Conservation (phyloP, 1,140 invertebrate species). For the Microplitis demolitor region DNA sequence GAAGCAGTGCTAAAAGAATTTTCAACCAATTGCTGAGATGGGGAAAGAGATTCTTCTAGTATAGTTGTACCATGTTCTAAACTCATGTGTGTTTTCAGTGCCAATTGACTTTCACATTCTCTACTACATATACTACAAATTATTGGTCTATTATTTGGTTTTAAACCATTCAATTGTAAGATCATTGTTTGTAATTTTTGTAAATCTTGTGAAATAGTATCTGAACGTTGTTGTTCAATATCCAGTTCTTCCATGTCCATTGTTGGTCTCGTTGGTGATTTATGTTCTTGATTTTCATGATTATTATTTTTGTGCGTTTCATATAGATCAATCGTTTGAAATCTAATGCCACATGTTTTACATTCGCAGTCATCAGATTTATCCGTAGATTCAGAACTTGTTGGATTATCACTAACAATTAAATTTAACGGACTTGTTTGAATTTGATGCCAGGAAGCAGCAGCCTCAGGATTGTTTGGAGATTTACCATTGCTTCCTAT, state of each 20-base stretch:
- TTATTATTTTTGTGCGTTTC: constrained; percentile 60
- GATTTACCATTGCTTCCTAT: constrained; percentile 64
- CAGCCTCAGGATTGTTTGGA: constrained; percentile 51
- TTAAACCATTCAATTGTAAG: constrained; percentile 81
- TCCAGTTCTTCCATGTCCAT: constrained; percentile 32
- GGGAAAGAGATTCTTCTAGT: constrained; percentile 40
- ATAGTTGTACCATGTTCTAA: constrained; percentile 62
- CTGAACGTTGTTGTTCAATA: constrained; percentile 47
- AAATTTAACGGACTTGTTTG: constrained; percentile 69
- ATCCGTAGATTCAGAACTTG: constrained; percentile 47
- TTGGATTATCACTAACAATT: constrained; percentile 63
- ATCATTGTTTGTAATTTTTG: constrained; percentile 92
- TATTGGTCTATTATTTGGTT: constrained; percentile 62
- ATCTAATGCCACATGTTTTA: constrained; percentile 63
- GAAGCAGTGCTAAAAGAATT: constrained; percentile 3
- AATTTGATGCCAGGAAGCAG: constrained; percentile 60
- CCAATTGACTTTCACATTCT: constrained; percentile 67
- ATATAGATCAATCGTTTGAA: constrained; percentile 63
- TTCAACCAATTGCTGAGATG: constrained; percentile 16
- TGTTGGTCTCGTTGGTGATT: constrained; percentile 36
- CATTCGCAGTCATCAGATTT: constrained; percentile 60
- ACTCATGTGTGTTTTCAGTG: constrained; percentile 66
- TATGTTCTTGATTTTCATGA: constrained; percentile 55
- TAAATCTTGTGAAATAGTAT: constrained; percentile 77
- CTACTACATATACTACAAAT: constrained; percentile 67